Percentiles rank a stretch among this genome's conserved stretches.
These are phyloP conservation scores for Aromia moschata DNA, from an alignment of 2,888 invertebrate species.

Conservation along the genomic window DNA sequence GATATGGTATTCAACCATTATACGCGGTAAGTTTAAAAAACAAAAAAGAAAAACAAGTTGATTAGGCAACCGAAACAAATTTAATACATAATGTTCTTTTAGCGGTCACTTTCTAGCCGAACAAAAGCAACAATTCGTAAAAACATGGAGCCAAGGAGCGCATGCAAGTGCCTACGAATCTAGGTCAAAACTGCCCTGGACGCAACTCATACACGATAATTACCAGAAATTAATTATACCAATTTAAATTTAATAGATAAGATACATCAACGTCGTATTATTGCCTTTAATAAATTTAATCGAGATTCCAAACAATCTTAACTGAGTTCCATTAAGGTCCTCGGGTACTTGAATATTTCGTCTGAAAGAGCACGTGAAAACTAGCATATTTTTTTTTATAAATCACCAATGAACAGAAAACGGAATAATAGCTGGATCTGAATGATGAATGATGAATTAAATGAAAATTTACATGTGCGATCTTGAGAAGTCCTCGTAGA, in stretches of 20 bases:
- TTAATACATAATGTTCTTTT: too few species aligned
- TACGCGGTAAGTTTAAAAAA: too few species aligned
- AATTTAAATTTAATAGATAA: slow-evolving; percentile 25
- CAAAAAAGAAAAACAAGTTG: too few species aligned
- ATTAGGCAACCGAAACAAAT: too few species aligned
- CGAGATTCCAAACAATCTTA: slow-evolving; percentile 17
- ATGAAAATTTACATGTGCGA: slow-evolving; percentile 30
- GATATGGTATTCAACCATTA: too few species aligned
- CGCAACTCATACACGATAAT: slow-evolving; percentile 17
- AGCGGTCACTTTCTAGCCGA: too few species aligned
- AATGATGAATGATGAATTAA: too few species aligned
- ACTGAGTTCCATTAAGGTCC: slow-evolving; percentile 18
- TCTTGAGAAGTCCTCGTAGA: too few species aligned
- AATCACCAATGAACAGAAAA: slow-evolving; percentile 31
- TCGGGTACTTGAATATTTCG: slow-evolving; percentile 18
- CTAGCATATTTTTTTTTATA: slow-evolving; percentile 25
- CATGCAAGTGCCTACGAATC: background rate
- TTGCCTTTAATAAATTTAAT: slow-evolving; percentile 22
- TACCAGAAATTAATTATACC: slow-evolving; percentile 21
- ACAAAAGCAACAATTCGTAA: too few species aligned
- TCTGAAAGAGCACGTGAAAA: slow-evolving; percentile 13
- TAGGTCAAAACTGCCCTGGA: slow-evolving; percentile 16
- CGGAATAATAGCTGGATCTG: slow-evolving; percentile 25
- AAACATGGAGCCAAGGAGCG: too few species aligned
- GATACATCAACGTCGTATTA: slow-evolving; percentile 24